Evolutionary conservation across 1,140 invertebrate genomes (phyloP).

Genomic region (Capitella teleta): DNA sequence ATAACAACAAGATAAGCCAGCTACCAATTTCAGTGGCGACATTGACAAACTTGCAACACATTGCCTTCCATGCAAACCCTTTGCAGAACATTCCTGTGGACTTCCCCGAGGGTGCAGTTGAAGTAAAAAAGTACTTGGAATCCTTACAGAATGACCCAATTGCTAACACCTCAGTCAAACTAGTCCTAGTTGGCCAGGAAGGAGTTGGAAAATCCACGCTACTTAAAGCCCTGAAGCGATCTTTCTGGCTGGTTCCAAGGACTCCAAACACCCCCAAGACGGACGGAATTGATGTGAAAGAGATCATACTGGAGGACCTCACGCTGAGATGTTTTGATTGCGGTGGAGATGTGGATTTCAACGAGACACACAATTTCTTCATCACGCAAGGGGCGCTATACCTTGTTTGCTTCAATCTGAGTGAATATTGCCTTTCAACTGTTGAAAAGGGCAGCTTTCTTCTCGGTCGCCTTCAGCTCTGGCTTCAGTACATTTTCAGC

Average conservation of each 20-base stretch:
- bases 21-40: conserved; percentile 6
- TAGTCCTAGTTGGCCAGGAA: conserved; percentile 13
- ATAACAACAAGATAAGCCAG: conserved; percentile 9
- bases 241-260: conserved; percentile 7
- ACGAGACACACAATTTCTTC: conserved; percentile 16
- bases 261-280: background rate
- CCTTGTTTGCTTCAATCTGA: conserved; percentile 12
- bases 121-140: conserved; percentile 9
- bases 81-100: conserved; percentile 13
- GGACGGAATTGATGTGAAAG: conserved; percentile 4
- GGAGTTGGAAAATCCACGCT: conserved; percentile 14
- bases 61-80: conserved; percentile 9
- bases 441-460: conserved; percentile 9
- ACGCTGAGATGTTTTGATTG: conserved; percentile 13
- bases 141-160: conserved; percentile 11
- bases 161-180: conserved; percentile 9
- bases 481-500: conserved; percentile 15
- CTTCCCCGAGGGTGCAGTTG: conserved; percentile 4
- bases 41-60: background rate
- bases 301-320: conserved; percentile 9
- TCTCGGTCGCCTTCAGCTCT: conserved; percentile 12
- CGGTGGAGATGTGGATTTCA: conserved; percentile 14
- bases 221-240: conserved; percentile 10
- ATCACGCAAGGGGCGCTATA: conserved; percentile 11
- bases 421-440: conserved; percentile 10